Evolutionary conservation across 1,140 invertebrate genomes (phyloP).

Genomic region (Leucophenga varia): DNA sequence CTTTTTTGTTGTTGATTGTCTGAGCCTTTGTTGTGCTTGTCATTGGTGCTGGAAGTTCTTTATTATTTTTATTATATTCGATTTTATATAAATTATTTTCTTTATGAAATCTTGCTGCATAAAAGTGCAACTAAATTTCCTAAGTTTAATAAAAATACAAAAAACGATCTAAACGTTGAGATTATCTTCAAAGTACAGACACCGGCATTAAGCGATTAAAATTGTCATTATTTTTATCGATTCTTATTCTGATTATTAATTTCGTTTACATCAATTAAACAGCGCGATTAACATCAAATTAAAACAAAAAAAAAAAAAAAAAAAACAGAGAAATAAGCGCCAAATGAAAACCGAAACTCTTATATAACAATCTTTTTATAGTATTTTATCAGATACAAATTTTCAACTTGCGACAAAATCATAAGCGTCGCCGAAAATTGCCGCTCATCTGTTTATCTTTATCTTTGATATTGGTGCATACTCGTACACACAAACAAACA

Average conservation of each 20-base stretch:
- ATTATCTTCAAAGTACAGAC: background rate
- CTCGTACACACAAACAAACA: too few relatives aligned
- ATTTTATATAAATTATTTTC: too few relatives aligned
- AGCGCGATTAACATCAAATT: background rate
- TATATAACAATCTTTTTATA: constrained; percentile 3
- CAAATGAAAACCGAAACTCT: constrained; percentile 48
- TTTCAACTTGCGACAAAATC: background rate
- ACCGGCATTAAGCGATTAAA: constrained; percentile 26
- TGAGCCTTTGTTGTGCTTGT: too few relatives aligned
- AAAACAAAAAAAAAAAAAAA: constrained; percentile 1
- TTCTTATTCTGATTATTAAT: constrained; percentile 19
- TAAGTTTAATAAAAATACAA: too few relatives aligned
- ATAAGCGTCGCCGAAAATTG: constrained; percentile 28
- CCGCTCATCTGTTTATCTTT: constrained; percentile 42
- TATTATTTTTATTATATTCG: too few relatives aligned
- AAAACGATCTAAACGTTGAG: too few relatives aligned
- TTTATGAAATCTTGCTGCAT: too few relatives aligned
- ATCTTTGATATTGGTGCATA: too few relatives aligned
- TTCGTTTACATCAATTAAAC: background rate
- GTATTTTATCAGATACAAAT: too few relatives aligned
- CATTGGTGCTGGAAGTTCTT: too few relatives aligned
- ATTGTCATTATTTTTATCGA: constrained; percentile 50
- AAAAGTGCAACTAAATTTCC: too few relatives aligned
- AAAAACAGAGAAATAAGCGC: constrained; percentile 32
- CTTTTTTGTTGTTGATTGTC: too few relatives aligned